Evolutionary conservation across 2,888 invertebrate genomes (phyloP), one percentile per base, ranked within the genome.

Genomic region (Sinopyrophorus schimmeli): DNA sequence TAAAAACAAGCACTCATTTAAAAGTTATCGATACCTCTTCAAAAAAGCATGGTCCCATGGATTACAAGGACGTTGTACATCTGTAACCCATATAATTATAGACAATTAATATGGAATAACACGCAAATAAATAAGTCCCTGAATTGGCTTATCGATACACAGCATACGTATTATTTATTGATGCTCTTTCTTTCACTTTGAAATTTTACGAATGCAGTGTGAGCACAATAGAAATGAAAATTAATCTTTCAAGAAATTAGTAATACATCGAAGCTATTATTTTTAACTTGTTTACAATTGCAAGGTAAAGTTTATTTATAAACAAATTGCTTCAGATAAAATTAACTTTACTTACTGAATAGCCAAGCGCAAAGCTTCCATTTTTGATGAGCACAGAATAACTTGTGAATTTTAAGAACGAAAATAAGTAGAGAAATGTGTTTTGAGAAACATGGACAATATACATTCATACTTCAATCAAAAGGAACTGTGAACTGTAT

Each of bases 381-480:
- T 44, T 3, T 26, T 23, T 11, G n/a, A n/a, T 15, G 5, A 16
- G 21, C 9, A n/a, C 20, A 34, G 2, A 34, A 26, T 7, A 10
- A 14, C 27, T 26, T 14, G 10, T 38, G 21, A 38, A 12, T 10
- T 20, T 5, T 20, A 3, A 30, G 16, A 7, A n/a, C 12, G 7
- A 15, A 30, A n/a, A 12, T 12, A 30, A 30, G 16, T 30, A 12
- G 9, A 7, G n/a, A n/a, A n/a, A n/a, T n/a, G n/a, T n/a, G n/a
- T n/a, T n/a, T n/a, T n/a, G n/a, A n/a, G n/a, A 16, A 18, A 14
- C 16, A 30, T 14, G 44, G 38, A 46, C 44, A 43, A 49, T 35
- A 35, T 43, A 32, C 35, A 42, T 49, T 38, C 31, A 20, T 20
- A 20, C n/a, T n/a, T n/a, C n/a, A n/a, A n/a, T n/a, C n/a, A n/a